Conservation (phyloP, 2,888 invertebrate species). For the Vanessa cardui region DNA sequence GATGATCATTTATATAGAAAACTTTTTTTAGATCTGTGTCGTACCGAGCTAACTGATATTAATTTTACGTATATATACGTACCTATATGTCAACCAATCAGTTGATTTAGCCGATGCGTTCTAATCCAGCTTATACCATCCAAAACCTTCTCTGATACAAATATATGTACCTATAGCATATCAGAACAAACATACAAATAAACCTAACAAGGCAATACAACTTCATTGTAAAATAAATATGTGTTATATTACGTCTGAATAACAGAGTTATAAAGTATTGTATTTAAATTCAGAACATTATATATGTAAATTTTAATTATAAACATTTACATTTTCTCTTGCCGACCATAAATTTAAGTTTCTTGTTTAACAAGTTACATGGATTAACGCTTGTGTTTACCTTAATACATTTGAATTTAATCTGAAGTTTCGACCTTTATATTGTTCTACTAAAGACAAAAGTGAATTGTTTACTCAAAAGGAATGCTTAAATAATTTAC, state of each 20-base stretch:
- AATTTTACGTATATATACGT: too few species aligned
- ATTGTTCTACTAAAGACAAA: constrained; percentile 18
- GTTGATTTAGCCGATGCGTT: not conserved
- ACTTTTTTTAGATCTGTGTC: too few species aligned
- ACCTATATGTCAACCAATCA: not conserved
- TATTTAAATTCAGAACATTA: not conserved
- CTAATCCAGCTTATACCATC: not conserved
- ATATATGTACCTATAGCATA: not conserved
- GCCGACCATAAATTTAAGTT: constrained; percentile 15
- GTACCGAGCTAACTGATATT: too few species aligned
- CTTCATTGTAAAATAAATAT: not conserved
- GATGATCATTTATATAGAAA: too few species aligned
- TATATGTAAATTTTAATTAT: constrained; percentile 4
- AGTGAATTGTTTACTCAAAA: constrained; percentile 16
- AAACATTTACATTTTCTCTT: constrained; percentile 20
- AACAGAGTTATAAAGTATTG: not conserved
- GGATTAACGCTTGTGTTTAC: constrained; percentile 28
- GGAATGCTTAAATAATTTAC: not conserved
- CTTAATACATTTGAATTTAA: constrained; percentile 24
- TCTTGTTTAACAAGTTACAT: constrained; percentile 23
- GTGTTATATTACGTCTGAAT: not conserved
- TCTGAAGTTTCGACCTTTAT: constrained; percentile 19
- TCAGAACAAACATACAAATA: too few species aligned
- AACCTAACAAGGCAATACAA: too few species aligned
- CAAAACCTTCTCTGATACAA: not conserved